A percentile compares a stretch with the other conserved stretches of the same genome.
Conservation (phyloP, 2,797 vertebrate species). For the Pitangus sulphuratus region DNA sequence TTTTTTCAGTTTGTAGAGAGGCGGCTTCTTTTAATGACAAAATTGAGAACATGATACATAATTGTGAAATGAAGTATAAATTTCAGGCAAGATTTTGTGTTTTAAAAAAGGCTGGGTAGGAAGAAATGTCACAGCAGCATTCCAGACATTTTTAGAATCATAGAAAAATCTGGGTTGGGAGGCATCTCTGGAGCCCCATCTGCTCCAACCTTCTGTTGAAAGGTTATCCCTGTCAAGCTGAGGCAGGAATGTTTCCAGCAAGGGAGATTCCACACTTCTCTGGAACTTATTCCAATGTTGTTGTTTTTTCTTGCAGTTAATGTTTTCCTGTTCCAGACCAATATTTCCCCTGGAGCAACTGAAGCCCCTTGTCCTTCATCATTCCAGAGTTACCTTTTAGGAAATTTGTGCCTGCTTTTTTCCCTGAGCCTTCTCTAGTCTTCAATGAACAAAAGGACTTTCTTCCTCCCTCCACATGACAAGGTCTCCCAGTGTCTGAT, state of each 20-base stretch:
- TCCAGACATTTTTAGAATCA: neutral
- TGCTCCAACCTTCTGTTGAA: slow-evolving; percentile 47
- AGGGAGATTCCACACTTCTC: neutral
- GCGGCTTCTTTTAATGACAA: neutral
- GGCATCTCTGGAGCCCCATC: slow-evolving; percentile 25
- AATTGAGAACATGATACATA: neutral
- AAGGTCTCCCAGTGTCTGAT: neutral
- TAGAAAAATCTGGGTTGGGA: neutral
- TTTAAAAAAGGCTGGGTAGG: neutral
- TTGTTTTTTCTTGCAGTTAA: neutral
- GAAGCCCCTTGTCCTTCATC: neutral
- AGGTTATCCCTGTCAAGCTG: slow-evolving; percentile 26
- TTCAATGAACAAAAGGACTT: neutral
- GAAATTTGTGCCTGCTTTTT: neutral
- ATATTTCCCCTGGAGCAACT: neutral
- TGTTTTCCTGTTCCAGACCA: neutral
- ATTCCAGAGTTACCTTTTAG: neutral
- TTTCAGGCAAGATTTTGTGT: neutral
- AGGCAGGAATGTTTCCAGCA: neutral
- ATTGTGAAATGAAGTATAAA: neutral
- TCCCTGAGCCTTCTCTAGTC: neutral
- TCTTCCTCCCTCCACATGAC: neutral
- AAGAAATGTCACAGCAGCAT: neutral
- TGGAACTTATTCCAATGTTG: neutral
- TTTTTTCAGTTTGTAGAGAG: neutral